A percentile compares a stretch with the other conserved stretches of the same genome.
phyloP scores from a whole-genome alignment of 2,113 vertebrate genomes.

The Passer domesticus region DNA sequence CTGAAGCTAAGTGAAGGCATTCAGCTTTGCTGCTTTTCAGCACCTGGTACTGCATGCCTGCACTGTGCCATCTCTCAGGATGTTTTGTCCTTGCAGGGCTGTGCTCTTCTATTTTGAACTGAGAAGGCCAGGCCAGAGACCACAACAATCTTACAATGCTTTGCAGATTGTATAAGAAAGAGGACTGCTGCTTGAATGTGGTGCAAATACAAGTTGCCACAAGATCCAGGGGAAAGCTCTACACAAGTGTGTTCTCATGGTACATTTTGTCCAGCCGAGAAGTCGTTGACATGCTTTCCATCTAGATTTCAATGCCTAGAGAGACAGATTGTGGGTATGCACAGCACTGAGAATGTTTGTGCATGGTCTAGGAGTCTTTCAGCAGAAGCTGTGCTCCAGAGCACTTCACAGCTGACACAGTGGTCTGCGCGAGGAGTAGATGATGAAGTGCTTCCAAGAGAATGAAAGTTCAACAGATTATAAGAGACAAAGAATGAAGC shows the following conservation, averaged over 20 bases:
- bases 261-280: not conserved
- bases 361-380: not conserved
- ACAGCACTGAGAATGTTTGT: not conserved
- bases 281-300: not conserved
- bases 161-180: not conserved
- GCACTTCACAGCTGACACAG: not conserved
- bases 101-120: not conserved
- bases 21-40: not conserved
- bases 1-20: not conserved
- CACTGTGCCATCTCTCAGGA: not conserved
- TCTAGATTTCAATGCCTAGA: not conserved
- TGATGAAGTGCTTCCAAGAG: not conserved
- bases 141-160: not conserved
- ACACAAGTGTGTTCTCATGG: not conserved
- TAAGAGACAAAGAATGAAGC: not conserved
- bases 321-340: not conserved
- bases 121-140: not conserved
- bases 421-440: not conserved
- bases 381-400: not conserved
- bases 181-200: not conserved
- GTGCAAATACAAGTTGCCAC: not conserved
- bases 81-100: not conserved
- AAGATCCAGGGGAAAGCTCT: not conserved
- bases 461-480: not conserved
- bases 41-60: not conserved